Evolutionary conservation across 2,888 invertebrate species (phyloP), one percentile per base, ranked within the genome.

Genomic region (Physocephala rufipes): DNA sequence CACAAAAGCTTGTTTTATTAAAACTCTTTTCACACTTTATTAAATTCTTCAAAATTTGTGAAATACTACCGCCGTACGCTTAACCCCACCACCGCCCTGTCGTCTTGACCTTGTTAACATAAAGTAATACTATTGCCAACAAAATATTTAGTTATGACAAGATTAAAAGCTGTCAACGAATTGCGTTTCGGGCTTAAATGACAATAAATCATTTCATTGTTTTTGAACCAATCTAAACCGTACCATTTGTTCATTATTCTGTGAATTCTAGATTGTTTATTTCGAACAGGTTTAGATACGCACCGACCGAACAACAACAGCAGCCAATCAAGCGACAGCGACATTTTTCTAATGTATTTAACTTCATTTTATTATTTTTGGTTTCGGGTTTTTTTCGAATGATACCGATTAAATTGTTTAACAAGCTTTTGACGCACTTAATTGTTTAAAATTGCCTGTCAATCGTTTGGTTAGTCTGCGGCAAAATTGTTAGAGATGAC

Each of bases 401-500:
- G 24, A 12, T 68, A 19, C 15, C 15, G 36, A 65, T 51, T 51
- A 51, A 69, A 69, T 69, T 62, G 69, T 69, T 69, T 15, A 69
- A 69, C 69, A 69, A 63, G 51, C 62, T 51, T 69, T 53, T 55
- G 69, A 63, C 69, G 63, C 69, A 69, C 53, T 69, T 69, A 62
- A 62, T 69, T 69, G 69, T 62, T 26, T 49, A 62, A 55, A 67
- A 67, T 53, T 55, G 58, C 67, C 19, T 55, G n/a, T n/a, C n/a
- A n/a, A n/a, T n/a, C n/a, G n/a, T n/a, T n/a, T 51, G 51, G 5
- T 21, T 45, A 67, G 15, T 21, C 21, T 62, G 16, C n/a, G n/a
- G n/a, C n/a, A 36, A n/a, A 45, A 45, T 30, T 26, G 36, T 43
- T 43, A 26, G 58, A 16, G 62, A 45, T 67, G 67, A 67, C 67